Conservation (phyloP, 2,888 invertebrate species). For the Lordiphosa andalusiaca region DNA sequence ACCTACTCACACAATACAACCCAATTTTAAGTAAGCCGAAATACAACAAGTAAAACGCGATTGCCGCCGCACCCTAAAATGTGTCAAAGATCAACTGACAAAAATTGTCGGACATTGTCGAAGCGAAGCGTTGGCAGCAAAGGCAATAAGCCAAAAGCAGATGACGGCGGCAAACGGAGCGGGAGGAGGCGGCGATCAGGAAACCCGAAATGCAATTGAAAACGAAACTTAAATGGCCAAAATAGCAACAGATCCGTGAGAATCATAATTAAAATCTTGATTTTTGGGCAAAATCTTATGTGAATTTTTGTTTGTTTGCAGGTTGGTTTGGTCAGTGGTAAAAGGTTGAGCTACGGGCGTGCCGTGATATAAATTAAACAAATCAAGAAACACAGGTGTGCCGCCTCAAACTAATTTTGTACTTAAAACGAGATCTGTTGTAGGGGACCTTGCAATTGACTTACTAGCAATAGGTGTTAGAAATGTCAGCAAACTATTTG, state of each 20-base stretch:
- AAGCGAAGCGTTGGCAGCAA: constrained; percentile 25
- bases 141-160: constrained; percentile 49
- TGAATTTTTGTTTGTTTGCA: constrained; percentile 12
- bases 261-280: constrained; percentile 59
- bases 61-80: constrained; percentile 69
- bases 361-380: constrained; percentile 4
- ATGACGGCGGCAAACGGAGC: neutral
- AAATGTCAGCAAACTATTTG: too few relatives aligned
- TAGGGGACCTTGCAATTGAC: too few relatives aligned
- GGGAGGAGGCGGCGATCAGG: constrained; percentile 31
- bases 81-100: constrained; percentile 77
- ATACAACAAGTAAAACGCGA: neutral
- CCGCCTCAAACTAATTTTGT: neutral
- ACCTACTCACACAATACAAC: constrained; percentile 55
- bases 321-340: constrained; percentile 5
- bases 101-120: constrained; percentile 61
- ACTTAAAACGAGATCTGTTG: too few relatives aligned
- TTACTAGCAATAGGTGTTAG: too few relatives aligned
- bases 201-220: constrained; percentile 58
- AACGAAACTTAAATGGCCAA: constrained; percentile 54
- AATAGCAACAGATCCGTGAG: constrained; percentile 52
- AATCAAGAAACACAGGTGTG: constrained; percentile 6
- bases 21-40: constrained; percentile 40
- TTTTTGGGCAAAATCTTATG: constrained; percentile 11
- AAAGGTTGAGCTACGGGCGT: constrained; percentile 7